phyloP scores from a whole-genome alignment of 1,140 invertebrate species.

The Apis dorsata region DNA sequence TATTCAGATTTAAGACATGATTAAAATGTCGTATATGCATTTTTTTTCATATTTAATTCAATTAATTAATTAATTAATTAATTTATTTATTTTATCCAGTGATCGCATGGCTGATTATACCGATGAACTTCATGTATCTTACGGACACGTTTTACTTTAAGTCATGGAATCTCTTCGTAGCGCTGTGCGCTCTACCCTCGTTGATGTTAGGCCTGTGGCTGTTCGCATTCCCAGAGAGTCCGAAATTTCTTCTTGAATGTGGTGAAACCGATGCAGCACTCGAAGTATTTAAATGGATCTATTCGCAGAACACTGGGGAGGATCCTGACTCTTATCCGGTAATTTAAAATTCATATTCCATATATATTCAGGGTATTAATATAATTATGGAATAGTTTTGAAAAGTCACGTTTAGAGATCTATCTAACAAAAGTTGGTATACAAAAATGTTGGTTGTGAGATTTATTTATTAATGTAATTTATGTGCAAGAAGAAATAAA shows the following conservation, averaged over 20 bases:
- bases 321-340: constrained; percentile 85
- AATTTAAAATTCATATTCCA: constrained; percentile 51
- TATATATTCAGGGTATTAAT: constrained; percentile 34
- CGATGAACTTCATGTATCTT: constrained; percentile 81
- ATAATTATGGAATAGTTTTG: no score
- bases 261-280: constrained; percentile 87
- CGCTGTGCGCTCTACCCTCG: constrained; percentile 84
- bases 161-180: constrained; percentile 89
- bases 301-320: constrained; percentile 85
- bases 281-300: constrained; percentile 85
- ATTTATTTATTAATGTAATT: no score
- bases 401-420: no score
- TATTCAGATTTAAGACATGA: no score
- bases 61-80: neutral
- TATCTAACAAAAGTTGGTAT: no score
- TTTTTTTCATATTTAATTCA: neutral
- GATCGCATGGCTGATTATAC: constrained; percentile 87
- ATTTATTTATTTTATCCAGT: constrained; percentile 74
- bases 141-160: constrained; percentile 83
- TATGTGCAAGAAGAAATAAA: no score
- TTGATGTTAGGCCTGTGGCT: constrained; percentile 84
- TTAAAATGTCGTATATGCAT: no score
- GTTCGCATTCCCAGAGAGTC: constrained; percentile 90
- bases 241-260: constrained; percentile 90
- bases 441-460: no score